Base-by-base conservation (phyloP, 2,797 vertebrate genomes). In the Morelia viridis region DNA sequence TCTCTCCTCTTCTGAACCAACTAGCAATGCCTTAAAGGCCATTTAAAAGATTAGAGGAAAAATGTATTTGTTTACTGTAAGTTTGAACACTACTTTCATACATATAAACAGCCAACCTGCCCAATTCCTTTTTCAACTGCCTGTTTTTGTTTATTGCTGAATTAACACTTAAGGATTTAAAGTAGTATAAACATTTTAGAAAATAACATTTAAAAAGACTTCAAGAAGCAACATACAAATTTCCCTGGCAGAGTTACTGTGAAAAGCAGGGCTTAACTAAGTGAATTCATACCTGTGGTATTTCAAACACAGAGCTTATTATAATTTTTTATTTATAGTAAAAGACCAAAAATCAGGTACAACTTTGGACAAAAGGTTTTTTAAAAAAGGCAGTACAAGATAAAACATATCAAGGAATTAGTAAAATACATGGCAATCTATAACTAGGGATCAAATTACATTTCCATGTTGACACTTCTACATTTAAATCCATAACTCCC, bases 1-100 rank as follows among this genome's bases (percentile, higher is more conserved):
- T 91, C 31, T 64, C 94, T 90, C 85, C 76, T 58, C 83, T 89
- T 61, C 61, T 90, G 83, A 94, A 61, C 53, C 90, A 90, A 95
- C 91, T 88, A 94, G 71, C 41, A 95, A 92, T 92, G 84, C 0
- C 53, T 92, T 89, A 93, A 92, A 95, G 94, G 58, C n/a, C 0
- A 65, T 94, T 96, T 92, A 64, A 95, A 94, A 94, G 91, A 1
- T 96, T 92, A 76, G 95, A 93, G 94, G 89, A 0, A 31, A 53
- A 86, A 95, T 83, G 85, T 53, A 89, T 93, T 71, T 94, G 31
- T n/a, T 91, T 94, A 41, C 71, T 94, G 50, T 0, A 41, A 13
- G 46, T 88, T 90, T 91, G 90, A 94, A 95, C 62, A 71, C 19
- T 62, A 24, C n/a, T 58, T 88, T 95, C 94, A 71, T 64, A 46